Percentiles rank a stretch among this genome's conserved stretches.
Conservation (phyloP, 64 coral and sea anemone genomes). For the Montipora efflorescens region DNA sequence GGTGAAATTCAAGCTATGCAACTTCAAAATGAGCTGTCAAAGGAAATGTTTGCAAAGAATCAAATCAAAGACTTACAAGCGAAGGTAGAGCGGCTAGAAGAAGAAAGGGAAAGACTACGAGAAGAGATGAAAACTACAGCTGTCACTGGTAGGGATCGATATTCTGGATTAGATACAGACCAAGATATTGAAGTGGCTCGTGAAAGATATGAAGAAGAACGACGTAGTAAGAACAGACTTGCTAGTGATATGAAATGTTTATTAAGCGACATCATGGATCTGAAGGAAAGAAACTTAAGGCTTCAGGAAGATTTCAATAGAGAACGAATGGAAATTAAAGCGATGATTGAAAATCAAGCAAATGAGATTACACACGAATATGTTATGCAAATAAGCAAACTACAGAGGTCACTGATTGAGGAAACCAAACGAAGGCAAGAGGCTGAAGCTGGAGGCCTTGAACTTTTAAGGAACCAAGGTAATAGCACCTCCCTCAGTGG, state of each 20-base stretch:
- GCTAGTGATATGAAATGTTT: slow-evolving; percentile 91
- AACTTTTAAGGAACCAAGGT: not conserved
- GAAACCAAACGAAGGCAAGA: slow-evolving; percentile 66
- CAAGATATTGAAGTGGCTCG: slow-evolving; percentile 76
- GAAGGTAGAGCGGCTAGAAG: slow-evolving; percentile 73
- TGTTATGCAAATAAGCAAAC: slow-evolving; percentile 82
- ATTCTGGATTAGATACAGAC: slow-evolving; percentile 8
- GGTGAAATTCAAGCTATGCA: slow-evolving; percentile 72
- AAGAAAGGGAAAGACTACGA: slow-evolving; percentile 62
- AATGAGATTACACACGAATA: slow-evolving; percentile 88
- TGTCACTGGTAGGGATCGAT: slow-evolving; percentile 44
- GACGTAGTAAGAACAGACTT: slow-evolving; percentile 69
- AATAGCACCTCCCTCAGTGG: not conserved
- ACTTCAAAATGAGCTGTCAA: slow-evolving; percentile 69
- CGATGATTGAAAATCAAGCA: slow-evolving; percentile 87
- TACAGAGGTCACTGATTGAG: slow-evolving; percentile 78
- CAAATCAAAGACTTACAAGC: slow-evolving; percentile 82
- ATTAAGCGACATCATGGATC: slow-evolving; percentile 81
- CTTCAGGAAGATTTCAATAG: slow-evolving; percentile 81
- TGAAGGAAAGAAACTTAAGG: slow-evolving; percentile 81
- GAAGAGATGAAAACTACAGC: slow-evolving; percentile 44
- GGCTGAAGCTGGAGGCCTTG: slow-evolving; percentile 34
- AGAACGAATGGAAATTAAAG: slow-evolving; percentile 92
- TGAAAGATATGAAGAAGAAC: slow-evolving; percentile 81
- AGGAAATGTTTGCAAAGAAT: slow-evolving; percentile 61